These are phyloP conservation scores for Etheostoma spectabile DNA, from an alignment of 2,113 vertebrate species.

Conservation along the genomic window DNA sequence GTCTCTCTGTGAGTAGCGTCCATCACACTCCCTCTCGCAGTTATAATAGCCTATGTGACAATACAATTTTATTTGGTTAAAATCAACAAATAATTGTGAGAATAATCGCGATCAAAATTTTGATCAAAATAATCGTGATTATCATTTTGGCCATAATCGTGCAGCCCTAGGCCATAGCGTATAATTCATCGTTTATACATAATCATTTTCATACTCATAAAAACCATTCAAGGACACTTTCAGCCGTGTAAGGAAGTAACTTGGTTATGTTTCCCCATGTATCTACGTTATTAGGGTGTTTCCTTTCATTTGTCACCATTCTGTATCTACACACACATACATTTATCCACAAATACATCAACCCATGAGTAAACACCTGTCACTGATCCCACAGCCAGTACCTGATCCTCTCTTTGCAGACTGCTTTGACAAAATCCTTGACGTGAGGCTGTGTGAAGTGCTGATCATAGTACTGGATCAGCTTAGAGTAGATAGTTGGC, in stretches of 20 bases:
- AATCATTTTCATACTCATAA: not conserved
- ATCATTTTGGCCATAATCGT: no score
- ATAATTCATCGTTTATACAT: not conserved
- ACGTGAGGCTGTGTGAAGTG: slow-evolving; percentile 88
- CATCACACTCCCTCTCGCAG: no score
- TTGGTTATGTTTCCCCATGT: not conserved
- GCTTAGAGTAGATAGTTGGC: slow-evolving; percentile 93
- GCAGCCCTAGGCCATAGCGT: no score
- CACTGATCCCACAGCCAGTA: slow-evolving; percentile 58
- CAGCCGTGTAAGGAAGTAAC: not conserved
- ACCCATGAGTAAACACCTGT: not conserved
- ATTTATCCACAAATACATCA: not conserved
- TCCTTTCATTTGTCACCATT: not conserved
- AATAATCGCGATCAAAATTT: no score
- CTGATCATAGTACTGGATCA: slow-evolving; percentile 88
- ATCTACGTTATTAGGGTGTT: not conserved
- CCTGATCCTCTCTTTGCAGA: slow-evolving; percentile 93
- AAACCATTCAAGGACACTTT: not conserved
- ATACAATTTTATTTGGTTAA: no score
- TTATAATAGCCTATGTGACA: no score
- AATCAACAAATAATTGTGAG: no score
- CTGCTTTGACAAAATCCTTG: slow-evolving; percentile 89
- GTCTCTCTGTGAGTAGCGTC: no score
- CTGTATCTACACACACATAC: not conserved
- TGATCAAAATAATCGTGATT: no score